These are phyloP conservation scores for Chelon labrosus DNA, from an alignment of 2,797 vertebrate genomes.

Conservation along the genomic window DNA sequence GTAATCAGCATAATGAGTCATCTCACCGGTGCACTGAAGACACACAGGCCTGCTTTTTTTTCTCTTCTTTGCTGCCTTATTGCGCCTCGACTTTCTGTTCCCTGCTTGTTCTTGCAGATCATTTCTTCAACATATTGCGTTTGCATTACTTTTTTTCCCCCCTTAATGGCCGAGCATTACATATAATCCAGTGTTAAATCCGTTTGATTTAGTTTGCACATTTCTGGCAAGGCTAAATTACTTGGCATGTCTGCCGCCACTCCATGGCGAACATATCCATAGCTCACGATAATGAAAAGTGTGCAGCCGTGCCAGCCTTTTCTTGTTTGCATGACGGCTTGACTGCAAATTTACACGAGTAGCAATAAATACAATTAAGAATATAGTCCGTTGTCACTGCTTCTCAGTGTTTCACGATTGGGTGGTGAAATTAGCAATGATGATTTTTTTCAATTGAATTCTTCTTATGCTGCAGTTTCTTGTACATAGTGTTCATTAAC, in stretches of 20 bases:
- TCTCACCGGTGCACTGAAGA: not conserved
- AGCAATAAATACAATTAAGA: not conserved
- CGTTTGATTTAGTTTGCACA: not conserved
- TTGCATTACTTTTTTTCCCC: not conserved
- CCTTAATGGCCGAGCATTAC: no score
- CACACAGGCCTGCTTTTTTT: not conserved
- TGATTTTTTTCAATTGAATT: not conserved
- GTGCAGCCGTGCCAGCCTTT: not conserved
- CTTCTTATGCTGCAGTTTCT: not conserved
- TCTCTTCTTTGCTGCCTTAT: not conserved
- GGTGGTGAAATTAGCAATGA: not conserved
- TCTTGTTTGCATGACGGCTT: not conserved
- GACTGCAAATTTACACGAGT: not conserved
- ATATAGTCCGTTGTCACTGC: no score
- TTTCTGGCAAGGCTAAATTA: not conserved
- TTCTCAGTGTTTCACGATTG: not conserved
- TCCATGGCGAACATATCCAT: not conserved
- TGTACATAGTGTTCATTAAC: not conserved
- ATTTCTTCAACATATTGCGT: not conserved
- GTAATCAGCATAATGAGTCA: constrained; percentile 26
- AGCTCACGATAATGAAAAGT: constrained; percentile 1
- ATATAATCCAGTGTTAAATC: not conserved
- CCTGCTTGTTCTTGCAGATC: not conserved
- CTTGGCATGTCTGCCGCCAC: not conserved
- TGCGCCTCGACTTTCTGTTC: constrained; percentile 6